Evolutionary conservation across 2,797 vertebrate species (phyloP).

Genomic region (Aldrovandia affinis): DNA sequence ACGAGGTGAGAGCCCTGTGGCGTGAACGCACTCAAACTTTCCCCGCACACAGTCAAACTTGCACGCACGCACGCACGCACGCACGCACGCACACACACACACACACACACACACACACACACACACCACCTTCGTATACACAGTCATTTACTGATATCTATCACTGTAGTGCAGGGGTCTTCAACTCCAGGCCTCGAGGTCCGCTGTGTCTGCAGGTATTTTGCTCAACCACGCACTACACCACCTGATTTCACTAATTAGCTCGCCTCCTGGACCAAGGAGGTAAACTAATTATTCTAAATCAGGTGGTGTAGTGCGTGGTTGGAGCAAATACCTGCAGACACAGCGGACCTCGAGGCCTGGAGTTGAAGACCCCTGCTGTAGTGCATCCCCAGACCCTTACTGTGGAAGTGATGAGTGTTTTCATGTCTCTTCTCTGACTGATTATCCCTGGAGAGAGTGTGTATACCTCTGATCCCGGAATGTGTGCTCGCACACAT

Average conservation of each 20-base stretch:
- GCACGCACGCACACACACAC: neutral
- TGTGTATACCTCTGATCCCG: slow-evolving; percentile 45
- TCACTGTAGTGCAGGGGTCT: neutral
- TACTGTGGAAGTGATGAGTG: slow-evolving; percentile 56
- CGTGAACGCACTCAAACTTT: neutral
- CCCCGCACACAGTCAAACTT: neutral
- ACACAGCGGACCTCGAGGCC: no score
- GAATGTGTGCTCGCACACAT: slow-evolving; percentile 29
- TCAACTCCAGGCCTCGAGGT: no score
- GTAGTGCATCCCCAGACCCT: neutral
- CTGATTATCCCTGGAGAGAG: slow-evolving; percentile 33
- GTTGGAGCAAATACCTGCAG: no score
- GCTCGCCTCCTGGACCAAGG: no score
- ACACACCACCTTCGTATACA: neutral
- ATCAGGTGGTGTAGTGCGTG: no score
- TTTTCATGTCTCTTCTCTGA: slow-evolving; percentile 67
- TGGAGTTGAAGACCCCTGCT: no score
- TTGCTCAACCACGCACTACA: no score
- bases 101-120: no score
- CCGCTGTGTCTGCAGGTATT: no score
- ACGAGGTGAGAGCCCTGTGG: slow-evolving; percentile 79
- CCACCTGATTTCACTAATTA: no score
- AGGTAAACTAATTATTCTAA: no score
- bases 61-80: neutral
- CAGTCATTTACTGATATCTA: neutral